phyloP scores from a whole-genome alignment of 1,140 invertebrate genomes.

The Zaprionus kolodkinae region DNA sequence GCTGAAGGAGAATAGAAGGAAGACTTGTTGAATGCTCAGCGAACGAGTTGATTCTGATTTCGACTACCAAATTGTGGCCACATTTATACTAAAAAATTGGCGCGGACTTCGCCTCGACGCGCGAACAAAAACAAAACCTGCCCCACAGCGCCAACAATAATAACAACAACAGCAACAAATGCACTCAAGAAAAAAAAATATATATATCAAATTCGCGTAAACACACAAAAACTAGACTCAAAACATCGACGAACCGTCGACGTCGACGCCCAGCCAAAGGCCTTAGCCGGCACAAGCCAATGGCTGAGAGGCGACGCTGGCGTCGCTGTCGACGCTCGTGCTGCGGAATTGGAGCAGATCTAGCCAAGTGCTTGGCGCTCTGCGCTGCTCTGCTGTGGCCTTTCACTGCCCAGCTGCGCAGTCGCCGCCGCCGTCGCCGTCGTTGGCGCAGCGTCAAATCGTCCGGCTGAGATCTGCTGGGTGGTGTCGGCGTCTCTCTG shows the following conservation, averaged over 20 bases:
- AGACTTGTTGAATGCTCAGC: constrained; percentile 77
- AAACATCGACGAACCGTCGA: constrained; percentile 40
- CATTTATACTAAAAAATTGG: constrained; percentile 80
- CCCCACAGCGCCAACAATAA: too few species aligned
- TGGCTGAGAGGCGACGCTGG: constrained; percentile 17
- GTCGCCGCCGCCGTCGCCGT: constrained; percentile 33
- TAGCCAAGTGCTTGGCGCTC: constrained; percentile 36
- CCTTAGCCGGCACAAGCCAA: constrained; percentile 49
- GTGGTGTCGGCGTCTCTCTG: constrained; percentile 49
- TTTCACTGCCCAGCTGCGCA: constrained; percentile 78
- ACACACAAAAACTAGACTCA: constrained; percentile 55
- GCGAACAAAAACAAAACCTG: constrained; percentile 56
- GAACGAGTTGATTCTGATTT: constrained; percentile 84
- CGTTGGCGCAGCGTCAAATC: constrained; percentile 47
- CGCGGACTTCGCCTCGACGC: constrained; percentile 52
- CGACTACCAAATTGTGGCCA: constrained; percentile 81
- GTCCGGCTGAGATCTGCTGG: constrained; percentile 59
- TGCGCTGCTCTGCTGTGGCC: constrained; percentile 44
- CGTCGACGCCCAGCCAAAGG: constrained; percentile 64
- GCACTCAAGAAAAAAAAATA: constrained; percentile 53
- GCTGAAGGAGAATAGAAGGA: constrained; percentile 67
- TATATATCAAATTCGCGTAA: constrained; percentile 60
- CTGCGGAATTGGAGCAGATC: constrained; percentile 73
- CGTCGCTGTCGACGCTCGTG: constrained; percentile 14
- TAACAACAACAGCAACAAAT: constrained; percentile 36